Base-by-base conservation (phyloP, 2,113 vertebrate species). In the Elgaria multicarinata region DNA sequence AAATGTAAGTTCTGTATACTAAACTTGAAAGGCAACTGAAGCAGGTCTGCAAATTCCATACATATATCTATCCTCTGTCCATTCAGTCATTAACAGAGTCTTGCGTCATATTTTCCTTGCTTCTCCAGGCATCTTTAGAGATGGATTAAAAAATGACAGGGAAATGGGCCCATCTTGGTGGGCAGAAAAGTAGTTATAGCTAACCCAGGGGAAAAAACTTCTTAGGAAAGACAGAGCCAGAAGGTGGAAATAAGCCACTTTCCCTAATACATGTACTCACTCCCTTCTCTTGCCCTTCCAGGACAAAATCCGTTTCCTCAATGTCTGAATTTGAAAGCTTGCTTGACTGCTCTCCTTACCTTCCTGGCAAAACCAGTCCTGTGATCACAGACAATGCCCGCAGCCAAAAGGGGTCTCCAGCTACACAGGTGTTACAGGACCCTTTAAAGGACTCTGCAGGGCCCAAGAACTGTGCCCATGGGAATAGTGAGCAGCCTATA, bases 261-360 rank as follows among this genome's bases (percentile, higher is more conserved):
- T 24, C 24, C 6, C 2, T 9, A 78, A 62, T 42, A 36, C n/a
- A 28, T 36, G 28, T 84, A 10, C 90, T 50, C 24, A 6, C 7
- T 0, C 0, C 85, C 1, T 36, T 91, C 75, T 94, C 33, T 85
- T 22, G 87, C 93, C 44, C 87, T 66, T 85, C 18, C 87, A 99
- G 98, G 97, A 98, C 98, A 90, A 98, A 98, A 92, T 99, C 98
- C 0, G 95, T 98, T 91, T 97, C 96, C 8, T 97, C 96, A 42
- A 96, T 98, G 93, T 97, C 98, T 86, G 98, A 98, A 91, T 97
- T 98, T 88, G 98, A 98, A 88, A 97, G 95, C 96, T 96, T 98
- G 92, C 96, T 98, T 0, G 98, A 98, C 93, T 96, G 97, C 89
- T 98, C 95, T 92, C 97, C 98, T 18, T 98, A 98, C 90, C 96